Evolutionary conservation across 2,888 invertebrate species (phyloP), one percentile per base, ranked within the genome.

Genomic region (Plebejus melissa): DNA sequence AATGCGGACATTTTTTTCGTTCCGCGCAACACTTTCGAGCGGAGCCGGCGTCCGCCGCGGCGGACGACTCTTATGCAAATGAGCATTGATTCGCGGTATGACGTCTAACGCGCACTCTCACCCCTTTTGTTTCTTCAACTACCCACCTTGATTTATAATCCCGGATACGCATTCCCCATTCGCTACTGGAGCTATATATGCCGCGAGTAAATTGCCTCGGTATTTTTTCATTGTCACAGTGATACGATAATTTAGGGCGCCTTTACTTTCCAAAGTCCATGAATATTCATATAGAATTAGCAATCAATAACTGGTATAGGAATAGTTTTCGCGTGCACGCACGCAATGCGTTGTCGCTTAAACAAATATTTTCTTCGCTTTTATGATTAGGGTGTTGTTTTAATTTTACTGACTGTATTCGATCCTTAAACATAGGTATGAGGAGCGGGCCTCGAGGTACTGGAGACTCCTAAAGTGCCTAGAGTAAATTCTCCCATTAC

Each of bases 261-360:
- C 88, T 89, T 85, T 88, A 89, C 89, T 90, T 91, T 89, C 86
- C 89, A 86, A 91, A 92, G 87, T 83, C 83, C 88, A 86, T 93
- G 93, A 93, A 93, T 93, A 93, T 93, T 93, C 92, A 93, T 93
- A 92, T 87, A 88, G 87, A 88, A 89, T 89, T 89, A 89, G 91
- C 90, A 92, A 93, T 93, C 93, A 92, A 93, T 93, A 93, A 90
- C 88, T 85, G 86, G 86, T 85, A 90, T 90, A 90, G 90, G 90
- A 90, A 90, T 91, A 90, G 90, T 90, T 92, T 93, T 92, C 89
- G 91, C 93, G 92, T 93, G 93, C 88, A 86, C 87, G 89, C 93
- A 93, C 93, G 93, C 93, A 88, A 93, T 90, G 87, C 85, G 84
- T 85, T 91, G 90, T 90, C 92, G 91, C 90, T 89, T 91, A 91